Percentiles rank a stretch among this genome's conserved stretches.
Evolutionary conservation across 2,888 invertebrate genomes (phyloP).

Genomic region (Loripinus fragilis): DNA sequence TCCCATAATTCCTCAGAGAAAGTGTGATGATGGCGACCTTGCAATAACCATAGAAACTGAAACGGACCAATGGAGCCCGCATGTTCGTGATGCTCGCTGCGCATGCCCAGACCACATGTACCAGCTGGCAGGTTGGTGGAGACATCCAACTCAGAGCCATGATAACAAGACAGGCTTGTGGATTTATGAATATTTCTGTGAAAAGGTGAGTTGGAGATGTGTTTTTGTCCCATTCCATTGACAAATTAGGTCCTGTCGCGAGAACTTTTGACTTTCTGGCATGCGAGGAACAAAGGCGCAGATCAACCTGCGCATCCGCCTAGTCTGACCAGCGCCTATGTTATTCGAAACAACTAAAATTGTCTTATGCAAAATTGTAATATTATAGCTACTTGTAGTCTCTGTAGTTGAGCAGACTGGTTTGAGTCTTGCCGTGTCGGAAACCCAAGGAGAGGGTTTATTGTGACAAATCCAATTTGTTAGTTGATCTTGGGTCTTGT

Average conservation of each 20-base stretch:
- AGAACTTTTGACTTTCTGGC: too few relatives aligned
- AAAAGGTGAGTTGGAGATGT: constrained; percentile 49
- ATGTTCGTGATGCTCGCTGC: constrained; percentile 65
- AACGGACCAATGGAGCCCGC: constrained; percentile 64
- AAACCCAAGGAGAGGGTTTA: too few relatives aligned
- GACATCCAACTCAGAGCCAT: constrained; percentile 43
- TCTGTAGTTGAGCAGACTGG: too few relatives aligned
- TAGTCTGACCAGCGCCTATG: too few relatives aligned
- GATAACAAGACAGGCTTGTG: constrained; percentile 57
- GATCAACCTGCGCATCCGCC: too few relatives aligned
- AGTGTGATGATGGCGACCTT: constrained; percentile 56
- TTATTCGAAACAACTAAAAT: too few relatives aligned
- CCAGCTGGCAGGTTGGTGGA: constrained; percentile 66
- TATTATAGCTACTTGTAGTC: too few relatives aligned
- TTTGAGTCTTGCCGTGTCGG: too few relatives aligned
- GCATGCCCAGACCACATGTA: constrained; percentile 61
- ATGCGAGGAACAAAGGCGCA: too few relatives aligned
- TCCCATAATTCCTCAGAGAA: constrained; percentile 56
- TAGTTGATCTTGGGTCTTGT: too few relatives aligned
- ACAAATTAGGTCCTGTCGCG: background rate
- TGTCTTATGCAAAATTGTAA: too few relatives aligned
- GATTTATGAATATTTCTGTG: constrained; percentile 69
- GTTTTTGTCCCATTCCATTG: background rate
- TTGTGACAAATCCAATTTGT: too few relatives aligned
- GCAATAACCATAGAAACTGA: constrained; percentile 65